These are phyloP conservation scores for Acanthisitta chloris DNA, from an alignment of 2,113 vertebrate species.

Conservation along the genomic window DNA sequence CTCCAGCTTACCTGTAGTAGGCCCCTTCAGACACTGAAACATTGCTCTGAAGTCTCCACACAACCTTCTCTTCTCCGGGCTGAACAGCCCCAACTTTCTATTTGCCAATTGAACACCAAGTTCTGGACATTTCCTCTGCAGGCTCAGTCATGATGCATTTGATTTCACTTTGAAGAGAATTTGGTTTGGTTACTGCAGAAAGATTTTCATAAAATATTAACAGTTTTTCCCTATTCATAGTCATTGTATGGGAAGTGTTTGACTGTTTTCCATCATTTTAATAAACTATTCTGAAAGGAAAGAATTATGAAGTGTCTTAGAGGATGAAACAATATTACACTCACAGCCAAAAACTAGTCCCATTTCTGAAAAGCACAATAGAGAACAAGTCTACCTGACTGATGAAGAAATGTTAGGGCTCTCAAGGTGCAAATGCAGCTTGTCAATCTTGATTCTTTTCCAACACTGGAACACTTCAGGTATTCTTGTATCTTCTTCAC, in stretches of 20 bases:
- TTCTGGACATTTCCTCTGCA: background rate
- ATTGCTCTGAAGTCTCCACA: too few species aligned
- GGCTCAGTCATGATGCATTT: background rate
- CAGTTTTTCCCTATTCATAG: background rate
- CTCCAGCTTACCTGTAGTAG: too few species aligned
- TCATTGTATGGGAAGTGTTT: background rate
- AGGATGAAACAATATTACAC: background rate
- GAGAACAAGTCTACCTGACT: background rate
- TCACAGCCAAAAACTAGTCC: background rate
- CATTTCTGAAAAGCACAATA: background rate
- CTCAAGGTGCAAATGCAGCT: background rate
- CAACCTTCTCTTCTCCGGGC: too few species aligned
- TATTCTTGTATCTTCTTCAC: background rate
- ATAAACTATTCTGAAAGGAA: background rate
- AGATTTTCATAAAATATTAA: constrained; percentile 36
- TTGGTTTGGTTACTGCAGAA: constrained; percentile 1
- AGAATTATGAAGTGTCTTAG: background rate
- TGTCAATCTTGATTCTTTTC: background rate
- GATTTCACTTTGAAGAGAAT: background rate
- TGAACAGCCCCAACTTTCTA: too few species aligned
- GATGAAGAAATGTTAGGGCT: background rate
- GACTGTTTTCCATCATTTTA: constrained; percentile 16
- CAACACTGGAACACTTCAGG: background rate
- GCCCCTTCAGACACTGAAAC: too few species aligned
- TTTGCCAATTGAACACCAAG: too few species aligned